phyloP scores from a whole-genome alignment of 2,113 vertebrate species.

The Amblyopsis rosae region DNA sequence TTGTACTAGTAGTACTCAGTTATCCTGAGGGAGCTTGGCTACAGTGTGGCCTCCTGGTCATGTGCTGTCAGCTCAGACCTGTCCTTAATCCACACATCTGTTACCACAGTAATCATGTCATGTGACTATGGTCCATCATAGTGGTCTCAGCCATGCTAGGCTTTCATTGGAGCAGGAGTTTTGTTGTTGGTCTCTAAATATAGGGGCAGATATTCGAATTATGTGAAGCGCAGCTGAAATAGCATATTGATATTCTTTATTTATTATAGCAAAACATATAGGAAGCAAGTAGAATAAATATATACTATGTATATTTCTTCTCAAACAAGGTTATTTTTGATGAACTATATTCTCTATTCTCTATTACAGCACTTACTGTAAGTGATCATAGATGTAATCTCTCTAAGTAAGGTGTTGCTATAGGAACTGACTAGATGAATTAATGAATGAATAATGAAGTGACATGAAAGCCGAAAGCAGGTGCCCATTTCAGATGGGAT shows the following conservation, averaged over 20 bases:
- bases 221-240: not conserved
- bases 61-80: conserved; percentile 27
- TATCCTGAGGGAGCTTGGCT: conserved; percentile 35
- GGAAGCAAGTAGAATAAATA: not conserved
- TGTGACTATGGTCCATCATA: conserved; percentile 28
- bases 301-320: too few species aligned
- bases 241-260: not conserved
- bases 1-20: conserved; percentile 1
- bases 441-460: conserved; percentile 49
- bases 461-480: conserved; percentile 35
- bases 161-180: not conserved
- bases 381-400: conserved; percentile 34
- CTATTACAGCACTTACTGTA: not conserved
- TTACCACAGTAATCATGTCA: conserved; percentile 53
- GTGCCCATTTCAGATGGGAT: conserved; percentile 38
- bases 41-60: conserved; percentile 19
- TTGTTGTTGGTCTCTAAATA: not conserved
- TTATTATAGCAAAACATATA: not conserved
- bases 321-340: conserved; percentile 19
- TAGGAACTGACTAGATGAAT: conserved; percentile 22
- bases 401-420: conserved; percentile 25
- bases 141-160: not conserved
- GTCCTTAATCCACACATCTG: conserved; percentile 68
- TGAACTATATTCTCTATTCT: not conserved
- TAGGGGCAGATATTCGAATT: not conserved